Evolutionary conservation across 2,113 vertebrate species (phyloP).

Genomic region (Istiophorus platypterus): DNA sequence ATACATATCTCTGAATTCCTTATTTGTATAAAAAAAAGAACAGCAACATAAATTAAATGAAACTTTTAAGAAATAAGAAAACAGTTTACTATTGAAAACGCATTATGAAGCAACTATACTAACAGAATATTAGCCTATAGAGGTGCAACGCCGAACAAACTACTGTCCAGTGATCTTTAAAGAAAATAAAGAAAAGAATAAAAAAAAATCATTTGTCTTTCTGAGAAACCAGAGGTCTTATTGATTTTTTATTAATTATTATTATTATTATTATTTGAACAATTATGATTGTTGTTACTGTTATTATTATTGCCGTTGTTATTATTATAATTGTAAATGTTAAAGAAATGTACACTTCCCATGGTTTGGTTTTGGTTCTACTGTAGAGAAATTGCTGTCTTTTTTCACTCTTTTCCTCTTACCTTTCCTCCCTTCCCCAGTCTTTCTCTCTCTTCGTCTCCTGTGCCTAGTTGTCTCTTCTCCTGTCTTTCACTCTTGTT

Average conservation of each 20-base stretch:
- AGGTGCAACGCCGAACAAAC: slow-evolving; percentile 83
- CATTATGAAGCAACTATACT: slow-evolving; percentile 87
- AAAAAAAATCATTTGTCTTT: slow-evolving; percentile 83
- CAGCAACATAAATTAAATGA: slow-evolving; percentile 83
- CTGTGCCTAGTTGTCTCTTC: slow-evolving; percentile 80
- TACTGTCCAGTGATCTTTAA: slow-evolving; percentile 88
- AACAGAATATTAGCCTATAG: slow-evolving; percentile 88
- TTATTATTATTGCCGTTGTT: slow-evolving; percentile 85
- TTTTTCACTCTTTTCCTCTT: slow-evolving; percentile 69
- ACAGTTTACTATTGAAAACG: slow-evolving; percentile 84
- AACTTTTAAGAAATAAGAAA: slow-evolving; percentile 82
- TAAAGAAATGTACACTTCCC: slow-evolving; percentile 84
- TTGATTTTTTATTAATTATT: slow-evolving; percentile 82
- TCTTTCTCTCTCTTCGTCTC: slow-evolving; percentile 74
- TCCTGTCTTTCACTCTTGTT: slow-evolving; percentile 80
- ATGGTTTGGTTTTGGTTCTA: slow-evolving; percentile 79
- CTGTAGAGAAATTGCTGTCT: slow-evolving; percentile 81
- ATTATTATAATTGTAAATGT: slow-evolving; percentile 88
- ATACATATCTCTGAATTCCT: slow-evolving; percentile 85
- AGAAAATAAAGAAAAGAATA: slow-evolving; percentile 72
- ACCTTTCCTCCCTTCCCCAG: slow-evolving; percentile 70
- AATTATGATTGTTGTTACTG: slow-evolving; percentile 86
- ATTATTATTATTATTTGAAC: slow-evolving; percentile 82
- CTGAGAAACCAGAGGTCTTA: slow-evolving; percentile 85
- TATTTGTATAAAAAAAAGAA: slow-evolving; percentile 87